These are phyloP conservation scores for Gandaritis pyraliata DNA, from an alignment of 2,888 invertebrate genomes.

Conservation along the genomic window DNA sequence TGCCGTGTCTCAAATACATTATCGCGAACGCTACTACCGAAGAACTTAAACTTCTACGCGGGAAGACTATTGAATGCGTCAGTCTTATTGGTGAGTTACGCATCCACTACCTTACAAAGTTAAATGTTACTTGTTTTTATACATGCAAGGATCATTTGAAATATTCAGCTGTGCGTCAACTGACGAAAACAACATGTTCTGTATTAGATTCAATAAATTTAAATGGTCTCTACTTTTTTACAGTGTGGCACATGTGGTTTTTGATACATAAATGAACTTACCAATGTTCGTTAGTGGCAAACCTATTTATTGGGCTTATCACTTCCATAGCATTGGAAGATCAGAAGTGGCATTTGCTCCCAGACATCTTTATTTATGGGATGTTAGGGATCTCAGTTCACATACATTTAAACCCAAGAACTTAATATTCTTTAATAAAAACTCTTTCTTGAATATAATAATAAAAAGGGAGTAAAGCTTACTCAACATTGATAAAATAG, in stretches of 20 bases:
- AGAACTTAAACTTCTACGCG: conserved; percentile 95
- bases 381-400: conserved; percentile 34
- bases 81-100: conserved; percentile 93
- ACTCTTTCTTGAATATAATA: too few species aligned
- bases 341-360: conserved; percentile 30
- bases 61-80: conserved; percentile 99
- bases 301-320: conserved; percentile 27
- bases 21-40: conserved; percentile 96
- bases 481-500: too few species aligned
- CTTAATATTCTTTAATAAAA: too few species aligned
- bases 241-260: too few species aligned
- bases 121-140: too few species aligned
- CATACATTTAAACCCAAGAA: conserved; percentile 10
- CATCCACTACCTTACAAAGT: too few species aligned
- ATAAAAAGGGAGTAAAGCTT: too few species aligned
- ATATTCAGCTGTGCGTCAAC: not conserved
- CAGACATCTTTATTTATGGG: conserved; percentile 12
- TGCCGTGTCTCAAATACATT: conserved; percentile 98
- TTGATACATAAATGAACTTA: not conserved
- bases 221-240: too few species aligned
- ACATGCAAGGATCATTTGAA: too few species aligned
- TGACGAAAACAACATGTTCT: too few species aligned
- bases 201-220: too few species aligned
- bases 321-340: conserved; percentile 34
- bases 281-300: conserved; percentile 35